Base-by-base conservation (phyloP, 2,113 vertebrate genomes). In the Pogonocichla stellata region DNA sequence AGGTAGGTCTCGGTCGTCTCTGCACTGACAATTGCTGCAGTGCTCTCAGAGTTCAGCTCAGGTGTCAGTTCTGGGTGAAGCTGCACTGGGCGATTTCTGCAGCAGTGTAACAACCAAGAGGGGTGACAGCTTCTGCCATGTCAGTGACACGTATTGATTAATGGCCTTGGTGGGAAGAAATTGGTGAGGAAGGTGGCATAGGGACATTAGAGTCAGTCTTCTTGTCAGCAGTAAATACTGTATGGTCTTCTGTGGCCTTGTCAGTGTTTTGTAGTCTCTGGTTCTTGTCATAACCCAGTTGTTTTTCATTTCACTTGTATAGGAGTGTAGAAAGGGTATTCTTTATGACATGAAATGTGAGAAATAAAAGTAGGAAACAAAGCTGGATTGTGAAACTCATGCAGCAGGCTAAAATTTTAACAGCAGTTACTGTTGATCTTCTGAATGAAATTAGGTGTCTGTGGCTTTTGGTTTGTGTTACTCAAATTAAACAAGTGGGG, bases 131-230 rank as follows among this genome's bases (percentile, higher is more conserved):
- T 70, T 45, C 38, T 87, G 60, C 77, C 5, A 2, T 61, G 66
- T 24, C 82, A 53, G 47, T 92, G 92, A 67, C 74, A 90, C 13
- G 1, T 18, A 8, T 3, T 88, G 94, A 90, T 91, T 51, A 77
- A 95, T 85, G 45, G n/a, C 40, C 69, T 96, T 4, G 8, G 20
- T 29, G 65, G 64, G 34, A 92, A 66, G 43, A 75, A 64, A 92
- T 80, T 42, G 66, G 51, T 65, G 80, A 86, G 51, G 47, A 79
- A 40, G 19, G 34, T 80, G 31, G 40, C 42, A n/a, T 6, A 65
- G 80, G 66, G 57, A 80, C 57, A 83, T 69, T 60, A 9, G 80
- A 96, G 86, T 80, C 47, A 36, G 86, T 94, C 78, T 90, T 95
- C 60, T 89, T 96, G 73, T 91, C 85, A 73, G 65, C 65, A 88